Evolutionary conservation across 2,797 vertebrate genomes (phyloP).

Genomic region (Leptatherina wallacei): DNA sequence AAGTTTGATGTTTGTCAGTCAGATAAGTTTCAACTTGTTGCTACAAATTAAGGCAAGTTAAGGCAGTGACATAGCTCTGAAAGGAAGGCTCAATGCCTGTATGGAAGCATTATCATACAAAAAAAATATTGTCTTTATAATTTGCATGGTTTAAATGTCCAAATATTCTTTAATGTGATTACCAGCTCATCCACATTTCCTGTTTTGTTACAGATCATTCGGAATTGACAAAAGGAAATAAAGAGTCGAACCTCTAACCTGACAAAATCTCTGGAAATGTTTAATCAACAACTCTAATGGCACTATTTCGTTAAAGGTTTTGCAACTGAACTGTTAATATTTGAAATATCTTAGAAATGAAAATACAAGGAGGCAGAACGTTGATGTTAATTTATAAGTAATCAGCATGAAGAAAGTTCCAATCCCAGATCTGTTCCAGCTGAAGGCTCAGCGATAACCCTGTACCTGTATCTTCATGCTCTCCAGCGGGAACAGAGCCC

Average conservation of each 20-base stretch:
- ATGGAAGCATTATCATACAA: not conserved
- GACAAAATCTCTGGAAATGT: slow-evolving; percentile 6
- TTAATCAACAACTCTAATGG: slow-evolving; percentile 21
- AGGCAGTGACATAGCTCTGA: not conserved
- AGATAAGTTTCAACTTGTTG: not conserved
- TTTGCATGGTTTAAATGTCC: not conserved
- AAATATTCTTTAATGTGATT: not conserved
- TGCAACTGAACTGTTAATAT: slow-evolving; percentile 45
- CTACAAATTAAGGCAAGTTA: not conserved
- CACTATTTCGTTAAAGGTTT: slow-evolving; percentile 33
- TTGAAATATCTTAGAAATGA: slow-evolving; percentile 53
- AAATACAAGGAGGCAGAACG: slow-evolving; percentile 51
- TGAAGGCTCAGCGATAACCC: slow-evolving; percentile 58
- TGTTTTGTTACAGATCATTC: not conserved
- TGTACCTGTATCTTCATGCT: slow-evolving; percentile 56
- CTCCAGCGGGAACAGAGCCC: slow-evolving; percentile 58
- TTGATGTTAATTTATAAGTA: slow-evolving; percentile 63
- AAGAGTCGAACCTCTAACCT: not conserved
- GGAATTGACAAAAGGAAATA: not conserved
- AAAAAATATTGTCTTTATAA: not conserved
- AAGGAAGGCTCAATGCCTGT: not conserved
- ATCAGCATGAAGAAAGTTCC: slow-evolving; percentile 59
- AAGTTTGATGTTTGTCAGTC: not conserved
- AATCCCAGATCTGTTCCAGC: slow-evolving; percentile 52
- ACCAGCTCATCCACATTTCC: not conserved